Conservation (phyloP, 2,113 vertebrate genomes). For the Caranx ignobilis region DNA sequence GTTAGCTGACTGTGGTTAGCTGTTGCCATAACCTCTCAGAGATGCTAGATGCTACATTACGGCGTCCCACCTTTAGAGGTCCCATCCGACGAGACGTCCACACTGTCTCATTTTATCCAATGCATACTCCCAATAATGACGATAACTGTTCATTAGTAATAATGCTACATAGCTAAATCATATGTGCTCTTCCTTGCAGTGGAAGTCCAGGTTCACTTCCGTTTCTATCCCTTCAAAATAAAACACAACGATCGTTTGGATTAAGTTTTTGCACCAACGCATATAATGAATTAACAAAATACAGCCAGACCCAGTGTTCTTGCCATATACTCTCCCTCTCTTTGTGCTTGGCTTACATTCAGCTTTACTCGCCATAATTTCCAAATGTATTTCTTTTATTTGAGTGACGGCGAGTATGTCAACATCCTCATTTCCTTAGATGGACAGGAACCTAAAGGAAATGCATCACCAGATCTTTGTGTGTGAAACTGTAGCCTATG, state of each 20-base stretch:
- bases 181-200: slow-evolving; percentile 2
- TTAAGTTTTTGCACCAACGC: neutral
- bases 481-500: too few species aligned
- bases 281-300: neutral
- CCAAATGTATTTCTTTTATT: too few species aligned
- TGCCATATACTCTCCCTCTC: too few species aligned
- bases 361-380: too few species aligned
- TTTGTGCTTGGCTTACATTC: too few species aligned
- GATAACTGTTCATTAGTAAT: neutral
- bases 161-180: slow-evolving; percentile 22
- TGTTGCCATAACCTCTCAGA: slow-evolving; percentile 17
- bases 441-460: too few species aligned
- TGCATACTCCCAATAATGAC: neutral
- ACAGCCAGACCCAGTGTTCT: too few species aligned
- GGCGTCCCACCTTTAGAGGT: slow-evolving; percentile 69
- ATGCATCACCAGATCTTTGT: too few species aligned
- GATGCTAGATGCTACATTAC: slow-evolving; percentile 10
- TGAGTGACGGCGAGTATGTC: too few species aligned
- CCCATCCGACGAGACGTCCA: slow-evolving; percentile 48
- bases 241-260: neutral
- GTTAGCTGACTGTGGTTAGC: slow-evolving; percentile 30
- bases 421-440: too few species aligned
- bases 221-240: neutral
- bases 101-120: slow-evolving; percentile 32
- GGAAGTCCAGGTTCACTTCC: slow-evolving; percentile 15